Conservation (phyloP, 2,888 invertebrate genomes). For the Epistrophella euchroma region DNA sequence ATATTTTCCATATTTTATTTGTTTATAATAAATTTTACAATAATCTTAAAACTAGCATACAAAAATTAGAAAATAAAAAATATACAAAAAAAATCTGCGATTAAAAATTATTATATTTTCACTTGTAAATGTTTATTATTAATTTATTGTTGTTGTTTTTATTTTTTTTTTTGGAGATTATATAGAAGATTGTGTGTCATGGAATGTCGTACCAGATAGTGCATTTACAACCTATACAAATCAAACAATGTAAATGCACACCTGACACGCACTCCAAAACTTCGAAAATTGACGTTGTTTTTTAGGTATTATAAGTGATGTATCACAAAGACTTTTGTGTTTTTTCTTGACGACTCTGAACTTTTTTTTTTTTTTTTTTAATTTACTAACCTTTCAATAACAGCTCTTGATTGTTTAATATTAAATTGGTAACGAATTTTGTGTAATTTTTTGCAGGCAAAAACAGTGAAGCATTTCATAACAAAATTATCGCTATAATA, state of each 20-base stretch:
- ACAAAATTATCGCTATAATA: constrained; percentile 20
- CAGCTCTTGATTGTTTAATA: constrained; percentile 55
- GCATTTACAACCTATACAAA: constrained; percentile 95
- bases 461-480: constrained; percentile 68
- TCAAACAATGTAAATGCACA: constrained; percentile 96
- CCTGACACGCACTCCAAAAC: constrained; percentile 98
- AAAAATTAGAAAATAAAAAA: background rate
- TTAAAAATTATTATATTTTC: constrained; percentile 43
- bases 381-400: constrained; percentile 72
- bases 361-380: constrained; percentile 1
- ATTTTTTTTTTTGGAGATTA: constrained; percentile 37
- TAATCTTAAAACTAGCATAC: constrained; percentile 33
- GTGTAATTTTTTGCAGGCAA: constrained; percentile 51
- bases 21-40: constrained; percentile 22
- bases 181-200: constrained; percentile 85
- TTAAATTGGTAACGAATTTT: constrained; percentile 7
- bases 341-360: constrained; percentile 4
- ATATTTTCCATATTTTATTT: constrained; percentile 68
- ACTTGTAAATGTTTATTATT: constrained; percentile 61
- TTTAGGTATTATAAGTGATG: constrained; percentile 16
- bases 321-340: constrained; percentile 32
- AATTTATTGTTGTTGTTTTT: constrained; percentile 45
- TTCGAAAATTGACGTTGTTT: constrained; percentile 77
- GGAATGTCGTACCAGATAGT: constrained; percentile 99
- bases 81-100: constrained; percentile 60